These are phyloP conservation scores for Ectemnius cavifrons DNA, from an alignment of 2,888 invertebrate genomes.

Conservation along the genomic window DNA sequence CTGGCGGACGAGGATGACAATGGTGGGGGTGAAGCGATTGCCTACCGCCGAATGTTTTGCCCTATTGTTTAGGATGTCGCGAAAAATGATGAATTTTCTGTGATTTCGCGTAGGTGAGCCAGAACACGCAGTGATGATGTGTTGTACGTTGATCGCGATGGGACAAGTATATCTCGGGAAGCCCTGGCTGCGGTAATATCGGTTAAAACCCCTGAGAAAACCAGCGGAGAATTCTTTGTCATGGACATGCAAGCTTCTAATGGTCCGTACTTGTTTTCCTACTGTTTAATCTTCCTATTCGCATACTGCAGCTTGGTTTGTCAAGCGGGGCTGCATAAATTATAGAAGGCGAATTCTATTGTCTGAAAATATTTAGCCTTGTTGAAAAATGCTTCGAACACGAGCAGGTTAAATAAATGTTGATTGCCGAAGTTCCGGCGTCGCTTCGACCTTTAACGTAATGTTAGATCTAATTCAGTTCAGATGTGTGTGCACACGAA, in stretches of 20 bases:
- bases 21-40: slow-evolving; percentile 59
- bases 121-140: slow-evolving; percentile 53
- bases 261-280: slow-evolving; percentile 72
- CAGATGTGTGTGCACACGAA: slow-evolving; percentile 19
- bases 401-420: slow-evolving; percentile 54
- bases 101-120: slow-evolving; percentile 41
- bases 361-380: slow-evolving; percentile 23
- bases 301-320: no score
- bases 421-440: slow-evolving; percentile 44
- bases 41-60: slow-evolving; percentile 70
- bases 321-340: no score
- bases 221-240: slow-evolving; percentile 70
- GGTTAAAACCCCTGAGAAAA: slow-evolving; percentile 61
- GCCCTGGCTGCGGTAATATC: slow-evolving; percentile 69
- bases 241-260: slow-evolving; percentile 78
- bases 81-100: slow-evolving; percentile 46
- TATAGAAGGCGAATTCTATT: slow-evolving; percentile 24
- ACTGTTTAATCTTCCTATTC: slow-evolving; percentile 41
- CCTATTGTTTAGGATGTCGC: slow-evolving; percentile 65
- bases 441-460: slow-evolving; percentile 42
- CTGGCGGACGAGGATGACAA: slow-evolving; percentile 22
- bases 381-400: slow-evolving; percentile 39
- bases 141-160: slow-evolving; percentile 55
- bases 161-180: slow-evolving; percentile 51
- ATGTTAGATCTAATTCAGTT: slow-evolving; percentile 31